Percentiles rank a stretch among this genome's conserved stretches.
These are phyloP conservation scores for Drosophila simulans DNA, from an alignment of 1,140 invertebrate genomes.

Conservation along the genomic window DNA sequence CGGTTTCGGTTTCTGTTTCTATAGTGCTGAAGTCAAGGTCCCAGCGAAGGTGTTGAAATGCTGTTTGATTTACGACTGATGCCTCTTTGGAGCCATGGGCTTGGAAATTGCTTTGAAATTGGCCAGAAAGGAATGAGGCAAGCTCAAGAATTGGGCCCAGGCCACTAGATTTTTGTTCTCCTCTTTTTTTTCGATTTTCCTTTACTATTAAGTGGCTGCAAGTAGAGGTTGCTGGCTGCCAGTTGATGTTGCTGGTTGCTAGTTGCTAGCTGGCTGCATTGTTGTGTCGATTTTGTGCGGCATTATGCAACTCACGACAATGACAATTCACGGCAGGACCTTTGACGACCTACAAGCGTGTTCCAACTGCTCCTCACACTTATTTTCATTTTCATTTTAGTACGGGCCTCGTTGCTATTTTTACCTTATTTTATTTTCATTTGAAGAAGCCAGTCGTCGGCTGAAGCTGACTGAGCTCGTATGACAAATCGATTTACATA, in stretches of 20 bases:
- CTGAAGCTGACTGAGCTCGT: conserved; percentile 35
- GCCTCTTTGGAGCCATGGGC: conserved; percentile 38
- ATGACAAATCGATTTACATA: conserved; percentile 83
- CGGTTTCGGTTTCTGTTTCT: conserved; percentile 57
- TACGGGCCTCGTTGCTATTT: conserved; percentile 2
- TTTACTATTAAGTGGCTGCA: conserved; percentile 35
- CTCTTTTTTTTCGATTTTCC: conserved; percentile 1
- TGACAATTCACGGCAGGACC: conserved; percentile 84
- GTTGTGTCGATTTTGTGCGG: conserved; percentile 79
- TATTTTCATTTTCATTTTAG: conserved; percentile 41
- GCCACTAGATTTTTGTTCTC: conserved; percentile 20
- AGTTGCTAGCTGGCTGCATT: conserved; percentile 39
- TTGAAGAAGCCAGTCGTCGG: conserved; percentile 15
- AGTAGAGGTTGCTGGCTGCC: conserved; percentile 19
- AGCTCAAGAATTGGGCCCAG: conserved; percentile 68
- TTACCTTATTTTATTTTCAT: conserved; percentile 26
- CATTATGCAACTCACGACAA: conserved; percentile 84
- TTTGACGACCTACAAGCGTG: conserved; percentile 83
- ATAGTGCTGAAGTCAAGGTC: conserved; percentile 69
- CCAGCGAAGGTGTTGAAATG: conserved; percentile 82
- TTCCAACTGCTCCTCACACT: conserved; percentile 66
- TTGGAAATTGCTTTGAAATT: conserved; percentile 77
- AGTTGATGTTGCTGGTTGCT: conserved; percentile 15
- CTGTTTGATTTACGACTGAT: conserved; percentile 80
- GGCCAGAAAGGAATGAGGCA: conserved; percentile 68